Evolutionary conservation across 2,888 invertebrate species (phyloP), one percentile per base, ranked within the genome.

Genomic region (Dryobotodes eremita): DNA sequence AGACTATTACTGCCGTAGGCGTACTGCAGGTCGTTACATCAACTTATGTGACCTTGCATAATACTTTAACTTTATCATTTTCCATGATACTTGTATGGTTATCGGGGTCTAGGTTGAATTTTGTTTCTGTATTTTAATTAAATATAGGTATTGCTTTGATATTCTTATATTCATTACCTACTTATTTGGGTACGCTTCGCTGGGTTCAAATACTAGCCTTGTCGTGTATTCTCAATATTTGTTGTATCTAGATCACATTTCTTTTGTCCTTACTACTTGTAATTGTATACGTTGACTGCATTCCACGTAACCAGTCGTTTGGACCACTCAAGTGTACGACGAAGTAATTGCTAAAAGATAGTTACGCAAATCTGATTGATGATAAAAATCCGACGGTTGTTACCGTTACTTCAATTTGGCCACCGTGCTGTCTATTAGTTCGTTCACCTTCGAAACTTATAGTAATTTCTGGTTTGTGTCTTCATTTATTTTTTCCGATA

Each of bases 301-400:
- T 95, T 94, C 95, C 94, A 88, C 86, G 86, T 89, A 90, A 83
- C 90, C 91, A 92, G 90, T 93, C 92, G 92, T 92, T 92, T 93
- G 90, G 89, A 89, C 85, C 89, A 89, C 89, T 91, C 91, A 90
- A 92, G 91, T 93, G 93, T 92, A 91, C 90, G 89, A 91, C 90
- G 89, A 88, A 92, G 94, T 95, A 95, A 96, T 95, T 95, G 95
- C 93, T 94, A 95, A 94, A 94, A 95, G 93, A 95, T 95, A 93
- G 95, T 96, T 96, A 96, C 95, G 96, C 95, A 96, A 96, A 96
- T 95, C 95, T 96, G 96, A 96, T 96, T 94, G 95, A 96, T 95
- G 97, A 96, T 96, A 95, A 96, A 95, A 92, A 96, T 95, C 94
- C 90, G 90, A 88, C 89, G 86, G 87, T 90, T 79, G 87, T 92